Percentiles rank a stretch among this genome's conserved stretches.
Conservation (phyloP, 2,888 invertebrate species). For the Nysson spinosus region DNA sequence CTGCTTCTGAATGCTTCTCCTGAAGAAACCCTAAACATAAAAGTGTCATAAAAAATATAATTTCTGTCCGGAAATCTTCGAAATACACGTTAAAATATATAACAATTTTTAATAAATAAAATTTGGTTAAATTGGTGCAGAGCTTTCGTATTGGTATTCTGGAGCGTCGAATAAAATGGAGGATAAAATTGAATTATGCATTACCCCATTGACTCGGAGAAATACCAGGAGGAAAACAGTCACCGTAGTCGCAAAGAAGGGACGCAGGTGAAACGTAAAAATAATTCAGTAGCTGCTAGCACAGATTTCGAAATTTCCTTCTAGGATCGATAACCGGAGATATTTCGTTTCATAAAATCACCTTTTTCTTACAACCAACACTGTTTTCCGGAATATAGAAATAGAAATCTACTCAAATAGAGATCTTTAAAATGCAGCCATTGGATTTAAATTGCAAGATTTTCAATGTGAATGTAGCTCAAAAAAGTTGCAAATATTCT, state of each 20-base stretch:
- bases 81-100: too few relatives aligned
- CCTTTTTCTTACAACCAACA: too few relatives aligned
- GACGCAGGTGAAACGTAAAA: constrained; percentile 1
- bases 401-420: too few relatives aligned
- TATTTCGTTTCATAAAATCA: background rate
- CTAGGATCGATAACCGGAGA: constrained; percentile 21
- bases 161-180: background rate
- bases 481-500: too few relatives aligned
- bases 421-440: too few relatives aligned
- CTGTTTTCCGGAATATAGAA: too few relatives aligned
- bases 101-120: too few relatives aligned
- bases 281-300: constrained; percentile 25
- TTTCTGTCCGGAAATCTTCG: too few relatives aligned
- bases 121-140: too few relatives aligned
- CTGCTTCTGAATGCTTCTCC: constrained; percentile 97
- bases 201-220: constrained; percentile 29
- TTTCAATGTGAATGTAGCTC: too few relatives aligned
- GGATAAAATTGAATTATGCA: constrained; percentile 50
- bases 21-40: constrained; percentile 91
- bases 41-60: constrained; percentile 5
- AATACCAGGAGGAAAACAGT: background rate
- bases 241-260: background rate
- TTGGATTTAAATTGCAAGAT: too few relatives aligned
- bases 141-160: constrained; percentile 9
- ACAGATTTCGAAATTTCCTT: constrained; percentile 29